Evolutionary conservation across 2,888 invertebrate genomes (phyloP).

Genomic region (Lordiphosa andalusiaca): DNA sequence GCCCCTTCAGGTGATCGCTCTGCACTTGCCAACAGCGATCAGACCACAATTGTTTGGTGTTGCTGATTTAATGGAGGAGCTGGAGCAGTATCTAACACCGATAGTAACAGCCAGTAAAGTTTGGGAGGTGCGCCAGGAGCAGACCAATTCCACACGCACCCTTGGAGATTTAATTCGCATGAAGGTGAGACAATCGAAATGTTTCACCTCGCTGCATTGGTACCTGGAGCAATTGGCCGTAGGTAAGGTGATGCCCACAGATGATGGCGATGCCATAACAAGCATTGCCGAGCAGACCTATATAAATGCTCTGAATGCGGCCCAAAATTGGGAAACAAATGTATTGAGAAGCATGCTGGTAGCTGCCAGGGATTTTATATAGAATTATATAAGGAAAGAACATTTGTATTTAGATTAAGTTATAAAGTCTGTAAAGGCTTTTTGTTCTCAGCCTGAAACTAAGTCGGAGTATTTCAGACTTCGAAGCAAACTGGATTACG

Average conservation of each 20-base stretch:
- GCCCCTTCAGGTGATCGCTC: slow-evolving; percentile 5
- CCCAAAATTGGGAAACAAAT: background rate
- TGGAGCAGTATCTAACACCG: slow-evolving; percentile 11
- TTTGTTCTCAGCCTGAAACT: too few relatives aligned
- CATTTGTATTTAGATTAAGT: too few relatives aligned
- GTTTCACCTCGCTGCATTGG: background rate
- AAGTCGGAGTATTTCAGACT: too few relatives aligned
- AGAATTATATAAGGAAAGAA: too few relatives aligned
- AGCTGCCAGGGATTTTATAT: too few relatives aligned
- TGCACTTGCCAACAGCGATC: background rate
- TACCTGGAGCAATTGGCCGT: background rate
- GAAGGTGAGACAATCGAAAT: too few relatives aligned
- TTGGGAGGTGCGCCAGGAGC: background rate
- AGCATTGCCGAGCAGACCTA: background rate
- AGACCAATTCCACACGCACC: background rate
- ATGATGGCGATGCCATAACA: background rate
- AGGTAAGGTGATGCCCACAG: background rate
- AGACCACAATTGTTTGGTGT: background rate
- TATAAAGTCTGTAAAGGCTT: too few relatives aligned
- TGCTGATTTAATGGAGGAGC: background rate
- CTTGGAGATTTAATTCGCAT: too few relatives aligned
- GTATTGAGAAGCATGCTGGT: background rate
- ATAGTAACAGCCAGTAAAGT: slow-evolving; percentile 23
- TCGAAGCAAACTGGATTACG: too few relatives aligned
- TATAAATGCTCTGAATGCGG: background rate